Conservation (phyloP, 2,888 invertebrate species). For the Unio delphinus region DNA sequence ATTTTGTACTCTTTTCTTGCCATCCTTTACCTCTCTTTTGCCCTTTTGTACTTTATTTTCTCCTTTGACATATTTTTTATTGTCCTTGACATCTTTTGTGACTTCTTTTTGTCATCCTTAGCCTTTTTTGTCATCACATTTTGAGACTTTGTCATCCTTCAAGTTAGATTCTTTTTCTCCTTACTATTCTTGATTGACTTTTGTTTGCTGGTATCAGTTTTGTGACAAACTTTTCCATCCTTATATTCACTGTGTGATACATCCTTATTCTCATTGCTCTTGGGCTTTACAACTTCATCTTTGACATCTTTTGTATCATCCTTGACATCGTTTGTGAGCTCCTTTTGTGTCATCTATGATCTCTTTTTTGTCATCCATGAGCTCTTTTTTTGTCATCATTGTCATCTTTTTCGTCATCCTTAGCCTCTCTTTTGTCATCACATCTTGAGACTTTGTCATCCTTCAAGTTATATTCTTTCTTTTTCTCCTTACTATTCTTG, state of each 20-base stretch:
- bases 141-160: slow-evolving; percentile 10
- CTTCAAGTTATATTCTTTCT: slow-evolving; percentile 4
- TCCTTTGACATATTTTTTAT: slow-evolving; percentile 13
- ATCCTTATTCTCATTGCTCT: slow-evolving; percentile 10
- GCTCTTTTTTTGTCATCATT: too few species aligned
- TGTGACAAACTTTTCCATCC: slow-evolving; percentile 9
- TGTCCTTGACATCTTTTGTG: slow-evolving; percentile 7
- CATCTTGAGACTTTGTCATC: slow-evolving; percentile 13
- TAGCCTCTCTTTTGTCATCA: slow-evolving; percentile 26
- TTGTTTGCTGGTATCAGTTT: slow-evolving; percentile 12
- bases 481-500: slow-evolving; percentile 1
- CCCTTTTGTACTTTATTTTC: slow-evolving; percentile 9
- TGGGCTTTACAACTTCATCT: slow-evolving; percentile 5
- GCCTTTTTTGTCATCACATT: slow-evolving; percentile 27
- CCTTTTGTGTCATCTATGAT: too few species aligned
- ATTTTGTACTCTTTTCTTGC: slow-evolving; percentile 2
- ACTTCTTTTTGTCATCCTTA: slow-evolving; percentile 17
- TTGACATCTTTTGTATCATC: too few species aligned
- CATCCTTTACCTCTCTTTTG: slow-evolving; percentile 10
- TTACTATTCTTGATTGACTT: slow-evolving; percentile 1
- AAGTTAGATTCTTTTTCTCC: slow-evolving; percentile 6
- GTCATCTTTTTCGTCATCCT: slow-evolving; percentile 18
- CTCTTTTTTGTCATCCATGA: too few species aligned
- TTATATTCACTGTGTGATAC: slow-evolving; percentile 10
- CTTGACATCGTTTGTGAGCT: too few species aligned